Evolutionary conservation across 2,888 invertebrate species (phyloP).

Genomic region (Ophioninae sp.): DNA sequence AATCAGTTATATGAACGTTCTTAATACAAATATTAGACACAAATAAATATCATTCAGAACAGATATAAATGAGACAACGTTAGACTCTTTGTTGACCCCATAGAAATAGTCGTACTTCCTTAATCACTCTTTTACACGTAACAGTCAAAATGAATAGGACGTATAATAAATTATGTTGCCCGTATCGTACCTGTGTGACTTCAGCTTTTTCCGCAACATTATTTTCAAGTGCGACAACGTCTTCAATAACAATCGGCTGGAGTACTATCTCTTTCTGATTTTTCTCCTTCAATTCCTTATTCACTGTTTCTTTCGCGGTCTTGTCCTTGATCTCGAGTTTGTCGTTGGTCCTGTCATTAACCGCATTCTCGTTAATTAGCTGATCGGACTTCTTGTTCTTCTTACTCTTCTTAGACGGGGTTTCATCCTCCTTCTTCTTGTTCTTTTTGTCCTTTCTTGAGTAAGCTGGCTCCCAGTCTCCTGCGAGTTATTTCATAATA

Average conservation of each 20-base stretch:
- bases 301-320: constrained; percentile 82
- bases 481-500: constrained; percentile 69
- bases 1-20: too few relatives aligned
- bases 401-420: constrained; percentile 82
- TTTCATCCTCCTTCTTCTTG: constrained; percentile 85
- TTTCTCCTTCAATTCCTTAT: constrained; percentile 81
- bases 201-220: constrained; percentile 71
- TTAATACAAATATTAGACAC: too few relatives aligned
- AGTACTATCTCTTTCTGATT: constrained; percentile 78
- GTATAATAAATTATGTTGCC: not conserved
- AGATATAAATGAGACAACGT: too few relatives aligned
- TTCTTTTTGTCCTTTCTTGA: constrained; percentile 88
- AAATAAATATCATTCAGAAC: too few relatives aligned
- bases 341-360: constrained; percentile 80
- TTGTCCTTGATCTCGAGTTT: constrained; percentile 81
- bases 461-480: constrained; percentile 87
- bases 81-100: too few relatives aligned
- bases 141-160: not conserved
- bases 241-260: constrained; percentile 72
- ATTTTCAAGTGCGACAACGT: constrained; percentile 69
- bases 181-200: constrained; percentile 57
- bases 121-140: not conserved
- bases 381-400: constrained; percentile 82
- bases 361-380: constrained; percentile 80
- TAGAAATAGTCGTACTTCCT: not conserved